These are phyloP conservation scores for Pluvialis apricaria DNA, from an alignment of 2,113 vertebrate genomes.

Conservation along the genomic window DNA sequence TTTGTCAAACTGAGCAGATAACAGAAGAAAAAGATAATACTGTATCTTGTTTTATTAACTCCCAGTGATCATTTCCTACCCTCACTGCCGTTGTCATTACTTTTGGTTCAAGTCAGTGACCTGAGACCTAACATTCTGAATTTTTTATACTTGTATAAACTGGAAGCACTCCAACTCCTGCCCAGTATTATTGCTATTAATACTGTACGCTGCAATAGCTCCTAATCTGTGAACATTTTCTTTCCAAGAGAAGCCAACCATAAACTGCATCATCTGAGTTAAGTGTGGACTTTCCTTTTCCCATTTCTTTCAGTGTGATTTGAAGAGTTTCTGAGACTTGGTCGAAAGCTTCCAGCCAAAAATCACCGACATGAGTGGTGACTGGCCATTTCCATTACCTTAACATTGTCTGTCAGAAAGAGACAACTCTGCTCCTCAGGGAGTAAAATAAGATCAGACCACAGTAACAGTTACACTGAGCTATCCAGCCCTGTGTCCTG, in stretches of 20 bases:
- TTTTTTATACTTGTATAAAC: not conserved
- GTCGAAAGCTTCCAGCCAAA: not conserved
- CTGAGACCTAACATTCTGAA: not conserved
- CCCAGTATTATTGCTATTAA: not conserved
- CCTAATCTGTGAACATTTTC: not conserved
- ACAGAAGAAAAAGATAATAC: not conserved
- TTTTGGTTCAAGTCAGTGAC: not conserved
- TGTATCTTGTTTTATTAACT: slow-evolving; percentile 7
- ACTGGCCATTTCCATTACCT: not conserved
- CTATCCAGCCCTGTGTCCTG: not conserved
- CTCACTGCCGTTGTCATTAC: not conserved
- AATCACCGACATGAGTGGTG: not conserved
- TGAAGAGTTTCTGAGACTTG: not conserved
- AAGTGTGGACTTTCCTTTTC: not conserved
- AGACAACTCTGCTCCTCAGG: not conserved
- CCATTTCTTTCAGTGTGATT: not conserved
- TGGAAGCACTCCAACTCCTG: not conserved
- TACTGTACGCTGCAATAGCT: not conserved
- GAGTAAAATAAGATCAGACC: not conserved
- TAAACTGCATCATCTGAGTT: not conserved
- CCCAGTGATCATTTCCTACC: not conserved
- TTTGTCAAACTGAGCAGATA: not conserved
- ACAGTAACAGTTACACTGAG: not conserved
- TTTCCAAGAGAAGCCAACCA: not conserved
- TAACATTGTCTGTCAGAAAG: not conserved